Base-by-base conservation (phyloP, 2,888 invertebrate genomes). In the Anaspis maculata region DNA sequence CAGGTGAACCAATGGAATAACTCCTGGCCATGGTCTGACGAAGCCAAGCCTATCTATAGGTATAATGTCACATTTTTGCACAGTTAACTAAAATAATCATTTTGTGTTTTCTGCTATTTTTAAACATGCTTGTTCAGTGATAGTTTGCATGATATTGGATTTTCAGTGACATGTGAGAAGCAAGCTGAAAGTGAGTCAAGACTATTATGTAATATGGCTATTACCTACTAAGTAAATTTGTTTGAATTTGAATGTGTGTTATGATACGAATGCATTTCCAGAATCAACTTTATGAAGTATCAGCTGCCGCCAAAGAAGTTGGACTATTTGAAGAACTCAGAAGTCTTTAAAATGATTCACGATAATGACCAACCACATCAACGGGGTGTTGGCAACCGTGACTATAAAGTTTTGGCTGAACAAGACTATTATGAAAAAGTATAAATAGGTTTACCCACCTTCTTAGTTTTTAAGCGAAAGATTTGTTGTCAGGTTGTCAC, bases 241-340 rank as follows among this genome's bases (percentile, higher is more conserved):
- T 9, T 19, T 13, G 5, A 26, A 14, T 26, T 14, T 26, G 26
- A 13, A 11, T n/a, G 5, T 19, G 2, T 13, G 14, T 27, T 2
- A 7, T 2, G n/a, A 10, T n/a, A 26, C 9, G 26, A n/a, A 16
- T 35, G 14, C 13, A 28, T 37, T 56, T 54, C n/a, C 66, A 90
- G 91, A 60, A 85, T 91, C 36, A 90, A 91, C 71, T 91, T 91
- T 65, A 77, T 87, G 73, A 90, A 90, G 64, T 89, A 84, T 66
- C 83, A 87, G 59, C 86, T 86, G 54, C 81, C 82, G 15, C 79
- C 84, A 39, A 78, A 79, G 29, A 77, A 76, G 40, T 70, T 83
- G 54, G 80, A 81, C 48, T 81, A 83, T 61, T 71, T 86, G 46
- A 77, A 83, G 64, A 71, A 79, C 53, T 87, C 87, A 36, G 85